Conservation (phyloP, 2,113 vertebrate genomes). For the Gopherus flavomarginatus region DNA sequence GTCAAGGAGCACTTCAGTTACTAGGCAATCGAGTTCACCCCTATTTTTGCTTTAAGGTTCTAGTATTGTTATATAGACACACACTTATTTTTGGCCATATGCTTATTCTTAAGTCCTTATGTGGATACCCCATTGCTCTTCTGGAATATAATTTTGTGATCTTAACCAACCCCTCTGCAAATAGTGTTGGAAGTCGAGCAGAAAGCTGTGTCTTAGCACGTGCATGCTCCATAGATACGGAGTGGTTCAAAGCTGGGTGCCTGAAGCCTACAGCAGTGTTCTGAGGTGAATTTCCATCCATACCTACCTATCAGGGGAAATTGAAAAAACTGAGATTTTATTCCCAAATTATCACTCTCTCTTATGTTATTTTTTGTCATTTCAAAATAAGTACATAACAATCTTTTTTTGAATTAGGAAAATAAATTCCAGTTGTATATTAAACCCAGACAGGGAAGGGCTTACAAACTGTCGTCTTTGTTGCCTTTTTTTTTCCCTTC, state of each 20-base stretch:
- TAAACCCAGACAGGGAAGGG: background rate
- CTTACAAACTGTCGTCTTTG: background rate
- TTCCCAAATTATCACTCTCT: background rate
- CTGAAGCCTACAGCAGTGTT: conserved; percentile 28
- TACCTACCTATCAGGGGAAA: background rate
- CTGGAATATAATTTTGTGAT: conserved; percentile 56
- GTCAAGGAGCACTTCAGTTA: background rate
- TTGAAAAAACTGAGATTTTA: background rate
- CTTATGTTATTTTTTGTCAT: background rate
- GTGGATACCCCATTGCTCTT: conserved; percentile 65
- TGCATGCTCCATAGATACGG: conserved; percentile 39
- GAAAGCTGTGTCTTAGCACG: background rate
- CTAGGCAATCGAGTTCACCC: background rate
- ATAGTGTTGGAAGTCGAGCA: background rate
- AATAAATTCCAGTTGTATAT: background rate
- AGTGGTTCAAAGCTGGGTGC: conserved; percentile 43
- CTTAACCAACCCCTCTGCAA: conserved; percentile 56
- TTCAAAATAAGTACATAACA: background rate
- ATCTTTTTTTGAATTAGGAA: background rate
- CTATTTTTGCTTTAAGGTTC: background rate
- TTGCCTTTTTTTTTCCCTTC: background rate
- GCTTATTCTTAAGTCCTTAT: conserved; percentile 21
- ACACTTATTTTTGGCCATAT: conserved; percentile 62
- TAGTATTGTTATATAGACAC: background rate
- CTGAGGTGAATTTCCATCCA: conserved; percentile 31